phyloP scores from a whole-genome alignment of 2,113 vertebrate genomes.

The Loxodonta africana region DNA sequence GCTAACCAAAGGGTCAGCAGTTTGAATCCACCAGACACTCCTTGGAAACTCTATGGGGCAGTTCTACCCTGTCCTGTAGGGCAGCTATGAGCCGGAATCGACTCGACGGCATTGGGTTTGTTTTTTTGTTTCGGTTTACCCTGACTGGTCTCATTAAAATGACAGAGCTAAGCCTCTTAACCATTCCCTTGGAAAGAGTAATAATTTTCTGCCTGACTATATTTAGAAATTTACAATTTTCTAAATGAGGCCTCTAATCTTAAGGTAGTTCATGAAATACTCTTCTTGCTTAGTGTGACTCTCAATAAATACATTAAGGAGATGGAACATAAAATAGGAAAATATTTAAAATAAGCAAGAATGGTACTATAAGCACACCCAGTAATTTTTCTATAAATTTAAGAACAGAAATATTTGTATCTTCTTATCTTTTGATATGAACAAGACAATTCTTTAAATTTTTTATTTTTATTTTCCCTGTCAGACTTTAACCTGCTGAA shows the following conservation, averaged over 20 bases:
- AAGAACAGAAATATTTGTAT: neutral
- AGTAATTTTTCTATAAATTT: neutral
- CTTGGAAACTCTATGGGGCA: no score
- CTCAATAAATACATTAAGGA: neutral
- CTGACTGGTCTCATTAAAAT: neutral
- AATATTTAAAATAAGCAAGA: neutral
- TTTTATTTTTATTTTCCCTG: neutral
- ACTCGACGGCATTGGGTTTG: no score
- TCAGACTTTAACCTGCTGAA: neutral
- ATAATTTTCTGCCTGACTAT: constrained; percentile 54
- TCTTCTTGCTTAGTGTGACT: neutral
- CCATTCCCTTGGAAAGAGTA: neutral
- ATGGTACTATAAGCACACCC: neutral
- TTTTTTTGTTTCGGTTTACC: neutral
- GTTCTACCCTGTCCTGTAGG: no score
- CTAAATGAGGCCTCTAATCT: constrained; percentile 22
- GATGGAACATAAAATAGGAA: neutral
- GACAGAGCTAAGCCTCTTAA: neutral
- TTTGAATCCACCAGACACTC: no score
- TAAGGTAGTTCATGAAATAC: neutral
- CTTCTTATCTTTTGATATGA: neutral
- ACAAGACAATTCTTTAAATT: neutral
- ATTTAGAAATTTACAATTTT: constrained; percentile 68
- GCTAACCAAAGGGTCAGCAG: no score
- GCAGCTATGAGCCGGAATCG: no score